Conservation (phyloP, 2,888 invertebrate species). For the Polydrusus cervinus region DNA sequence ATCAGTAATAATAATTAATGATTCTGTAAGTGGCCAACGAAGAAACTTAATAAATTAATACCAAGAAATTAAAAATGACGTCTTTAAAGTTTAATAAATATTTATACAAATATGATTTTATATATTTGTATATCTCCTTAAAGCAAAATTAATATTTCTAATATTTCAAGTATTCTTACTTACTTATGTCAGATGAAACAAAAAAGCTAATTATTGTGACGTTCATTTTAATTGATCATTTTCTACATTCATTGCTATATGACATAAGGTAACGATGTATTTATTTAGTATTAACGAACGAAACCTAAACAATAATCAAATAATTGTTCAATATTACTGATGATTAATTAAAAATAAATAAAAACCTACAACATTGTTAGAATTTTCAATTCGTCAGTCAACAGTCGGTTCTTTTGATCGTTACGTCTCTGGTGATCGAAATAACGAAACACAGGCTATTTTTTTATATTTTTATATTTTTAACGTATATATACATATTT, state of each 20-base stretch:
- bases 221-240: not conserved
- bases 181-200: no score
- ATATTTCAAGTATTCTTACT: not conserved
- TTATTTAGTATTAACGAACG: conserved; percentile 25
- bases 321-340: conserved; percentile 1
- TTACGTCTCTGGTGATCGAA: conserved; percentile 28
- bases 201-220: no score
- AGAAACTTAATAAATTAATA: no score
- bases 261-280: conserved; percentile 9
- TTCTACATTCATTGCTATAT: not conserved
- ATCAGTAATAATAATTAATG: no score
- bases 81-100: not conserved
- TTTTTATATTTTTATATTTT: conserved; percentile 21
- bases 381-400: conserved; percentile 20
- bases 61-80: not conserved
- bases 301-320: conserved; percentile 12
- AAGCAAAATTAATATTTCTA: not conserved
- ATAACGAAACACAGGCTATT: conserved; percentile 19
- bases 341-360: conserved; percentile 43
- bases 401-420: conserved; percentile 43
- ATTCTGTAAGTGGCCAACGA: no score
- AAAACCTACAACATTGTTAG: conserved; percentile 23
- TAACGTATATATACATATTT: conserved; percentile 38
- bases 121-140: not conserved
- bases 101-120: no score